These are phyloP conservation scores for Magallana angulata DNA, from an alignment of 1,140 invertebrate genomes.

Conservation along the genomic window DNA sequence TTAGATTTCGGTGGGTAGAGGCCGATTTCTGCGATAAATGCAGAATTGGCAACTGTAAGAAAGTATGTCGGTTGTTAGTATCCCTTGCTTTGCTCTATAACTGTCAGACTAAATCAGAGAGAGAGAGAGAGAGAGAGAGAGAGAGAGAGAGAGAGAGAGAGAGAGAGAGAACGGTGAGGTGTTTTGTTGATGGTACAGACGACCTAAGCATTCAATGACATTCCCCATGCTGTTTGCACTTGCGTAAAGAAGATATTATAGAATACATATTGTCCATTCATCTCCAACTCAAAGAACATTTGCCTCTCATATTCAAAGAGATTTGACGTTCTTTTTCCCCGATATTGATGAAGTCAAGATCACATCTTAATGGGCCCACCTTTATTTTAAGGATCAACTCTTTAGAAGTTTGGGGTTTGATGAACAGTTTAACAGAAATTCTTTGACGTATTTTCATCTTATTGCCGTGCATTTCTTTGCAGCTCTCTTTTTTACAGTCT, in stretches of 20 bases:
- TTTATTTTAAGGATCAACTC: conserved; percentile 32
- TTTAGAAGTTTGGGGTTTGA: conserved; percentile 12
- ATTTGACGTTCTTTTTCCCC: conserved; percentile 13
- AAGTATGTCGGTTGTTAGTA: conserved; percentile 25
- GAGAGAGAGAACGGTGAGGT: too few species aligned
- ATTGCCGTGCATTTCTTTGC: conserved; percentile 29
- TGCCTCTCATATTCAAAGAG: conserved; percentile 28
- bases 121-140: not conserved
- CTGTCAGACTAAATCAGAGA: not conserved
- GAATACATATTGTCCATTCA: conserved; percentile 31
- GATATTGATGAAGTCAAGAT: conserved; percentile 31
- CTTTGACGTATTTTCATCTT: conserved; percentile 33
- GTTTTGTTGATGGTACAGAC: not conserved
- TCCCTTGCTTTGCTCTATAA: conserved; percentile 8
- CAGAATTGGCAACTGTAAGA: conserved; percentile 18
- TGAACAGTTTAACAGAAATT: conserved; percentile 29
- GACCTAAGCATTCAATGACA: conserved; percentile 28
- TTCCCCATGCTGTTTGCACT: conserved; percentile 19
- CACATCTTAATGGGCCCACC: conserved; percentile 24
- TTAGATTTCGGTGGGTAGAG: conserved; percentile 23
- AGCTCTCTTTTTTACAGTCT: not conserved
- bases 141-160: not conserved
- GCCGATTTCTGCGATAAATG: conserved; percentile 21
- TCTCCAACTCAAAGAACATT: conserved; percentile 4
- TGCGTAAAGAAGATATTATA: conserved; percentile 36